Percentiles rank a stretch among this genome's conserved stretches.
Conservation (phyloP, 2,113 vertebrate genomes). For the Cebidichthys violaceus region DNA sequence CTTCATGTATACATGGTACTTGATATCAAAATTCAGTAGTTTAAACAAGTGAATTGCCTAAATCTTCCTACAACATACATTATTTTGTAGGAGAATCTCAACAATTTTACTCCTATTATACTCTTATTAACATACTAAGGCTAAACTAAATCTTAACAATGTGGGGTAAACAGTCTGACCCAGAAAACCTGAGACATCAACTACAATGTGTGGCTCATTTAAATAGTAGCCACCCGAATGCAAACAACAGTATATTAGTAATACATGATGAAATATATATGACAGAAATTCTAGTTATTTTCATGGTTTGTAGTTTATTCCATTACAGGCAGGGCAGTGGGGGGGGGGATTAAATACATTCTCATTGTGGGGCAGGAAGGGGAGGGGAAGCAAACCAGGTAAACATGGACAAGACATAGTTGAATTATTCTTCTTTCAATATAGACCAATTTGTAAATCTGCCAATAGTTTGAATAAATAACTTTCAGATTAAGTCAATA, state of each 20-base stretch:
- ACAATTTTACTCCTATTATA: background rate
- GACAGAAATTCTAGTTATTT: slow-evolving; percentile 37
- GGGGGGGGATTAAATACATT: slow-evolving; percentile 82
- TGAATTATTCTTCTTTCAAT: slow-evolving; percentile 77
- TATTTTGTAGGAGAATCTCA: background rate
- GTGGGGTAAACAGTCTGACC: background rate
- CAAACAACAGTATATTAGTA: background rate
- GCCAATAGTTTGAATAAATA: slow-evolving; percentile 78
- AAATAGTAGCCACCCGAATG: background rate
- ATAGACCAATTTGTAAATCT: slow-evolving; percentile 78
- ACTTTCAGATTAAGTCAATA: slow-evolving; percentile 76
- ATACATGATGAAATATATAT: slow-evolving; percentile 16
- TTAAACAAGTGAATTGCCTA: background rate
- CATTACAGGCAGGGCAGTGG: slow-evolving; percentile 81
- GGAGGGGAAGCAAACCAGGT: slow-evolving; percentile 80
- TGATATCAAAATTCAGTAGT: background rate
- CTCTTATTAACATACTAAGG: background rate
- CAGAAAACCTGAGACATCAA: background rate
- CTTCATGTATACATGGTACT: background rate
- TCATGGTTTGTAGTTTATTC: slow-evolving; percentile 81
- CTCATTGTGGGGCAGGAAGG: slow-evolving; percentile 78
- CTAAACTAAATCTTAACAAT: background rate
- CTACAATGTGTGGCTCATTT: background rate
- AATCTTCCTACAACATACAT: background rate
- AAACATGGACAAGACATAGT: slow-evolving; percentile 82